Evolutionary conservation across 2,888 invertebrate genomes (phyloP), one percentile per base, ranked within the genome.

Genomic region (Carcina quercana): DNA sequence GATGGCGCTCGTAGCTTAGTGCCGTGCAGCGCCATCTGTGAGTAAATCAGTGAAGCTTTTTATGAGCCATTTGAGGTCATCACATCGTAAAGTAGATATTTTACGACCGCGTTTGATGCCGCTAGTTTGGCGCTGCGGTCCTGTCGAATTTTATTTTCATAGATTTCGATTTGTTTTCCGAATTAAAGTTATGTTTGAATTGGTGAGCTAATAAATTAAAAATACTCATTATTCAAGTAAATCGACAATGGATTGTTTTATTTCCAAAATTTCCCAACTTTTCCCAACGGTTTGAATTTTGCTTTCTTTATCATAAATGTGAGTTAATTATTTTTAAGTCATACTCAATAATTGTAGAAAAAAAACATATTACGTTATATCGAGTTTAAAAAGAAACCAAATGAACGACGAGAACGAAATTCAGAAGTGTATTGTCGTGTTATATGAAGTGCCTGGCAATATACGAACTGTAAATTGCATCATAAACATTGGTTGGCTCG

Each of bases 391-490:
- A 48, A 50, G 50, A 50, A 51, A 48, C 49, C 42, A 52, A 40
- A 35, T 28, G 25, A 53, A 59, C 52, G 48, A 53, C 45, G 51
- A 47, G 53, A 58, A 62, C 52, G 50, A 53, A 69, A 67, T 66
- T 61, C 56, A 57, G 54, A 54, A 61, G 62, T 66, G 60, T 70
- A 69, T 69, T 67, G 64, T 67, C 64, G 60, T 66, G 65, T 68
- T 71, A 67, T 66, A 70, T 73, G 68, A 74, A 74, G 70, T 73
- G 66, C 53, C 60, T 65, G 51, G 69, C 64, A 72, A 72, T 76
- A 74, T 73, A 75, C 67, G 64, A 64, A 70, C 70, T 71, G 71
- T 71, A 71, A 79, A 79, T 74, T 72, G 73, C 73, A 63, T 71
- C 74, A 67, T 78, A 79, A 80, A 78, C 71, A 72, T 76, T 64